Evolutionary conservation across 2,888 invertebrate species (phyloP).

Genomic region (Rotaria socialis): DNA sequence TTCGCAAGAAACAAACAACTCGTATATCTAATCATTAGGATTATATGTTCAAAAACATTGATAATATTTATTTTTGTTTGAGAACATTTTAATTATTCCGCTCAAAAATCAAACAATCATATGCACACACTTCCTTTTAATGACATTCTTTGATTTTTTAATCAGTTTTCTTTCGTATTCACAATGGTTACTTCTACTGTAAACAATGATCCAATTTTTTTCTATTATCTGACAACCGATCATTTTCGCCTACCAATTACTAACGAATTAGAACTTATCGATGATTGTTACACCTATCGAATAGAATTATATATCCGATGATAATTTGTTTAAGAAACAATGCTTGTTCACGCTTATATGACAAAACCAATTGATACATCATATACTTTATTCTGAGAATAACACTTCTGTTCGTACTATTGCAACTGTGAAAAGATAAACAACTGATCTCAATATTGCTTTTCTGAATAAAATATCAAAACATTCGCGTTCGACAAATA

Average conservation of each 20-base stretch:
- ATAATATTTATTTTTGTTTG: not conserved
- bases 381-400: not conserved
- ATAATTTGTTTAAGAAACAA: not conserved
- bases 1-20: no score
- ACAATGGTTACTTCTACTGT: not conserved
- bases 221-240: no score
- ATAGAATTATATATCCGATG: not conserved
- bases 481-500: not conserved
- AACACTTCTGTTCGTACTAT: not conserved
- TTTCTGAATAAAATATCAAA: not conserved
- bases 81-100: not conserved
- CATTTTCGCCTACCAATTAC: not conserved
- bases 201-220: no score
- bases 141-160: not conserved
- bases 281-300: not conserved
- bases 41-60: not conserved
- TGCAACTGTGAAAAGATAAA: not conserved
- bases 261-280: not conserved
- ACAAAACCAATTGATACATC: constrained; percentile 7
- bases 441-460: not conserved
- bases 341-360: not conserved
- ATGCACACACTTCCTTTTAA: not conserved
- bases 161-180: not conserved
- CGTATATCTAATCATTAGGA: not conserved
- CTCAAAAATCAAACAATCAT: not conserved